These are phyloP conservation scores for Sapayoa aenigma DNA, from an alignment of 2,113 vertebrate species.

Conservation along the genomic window DNA sequence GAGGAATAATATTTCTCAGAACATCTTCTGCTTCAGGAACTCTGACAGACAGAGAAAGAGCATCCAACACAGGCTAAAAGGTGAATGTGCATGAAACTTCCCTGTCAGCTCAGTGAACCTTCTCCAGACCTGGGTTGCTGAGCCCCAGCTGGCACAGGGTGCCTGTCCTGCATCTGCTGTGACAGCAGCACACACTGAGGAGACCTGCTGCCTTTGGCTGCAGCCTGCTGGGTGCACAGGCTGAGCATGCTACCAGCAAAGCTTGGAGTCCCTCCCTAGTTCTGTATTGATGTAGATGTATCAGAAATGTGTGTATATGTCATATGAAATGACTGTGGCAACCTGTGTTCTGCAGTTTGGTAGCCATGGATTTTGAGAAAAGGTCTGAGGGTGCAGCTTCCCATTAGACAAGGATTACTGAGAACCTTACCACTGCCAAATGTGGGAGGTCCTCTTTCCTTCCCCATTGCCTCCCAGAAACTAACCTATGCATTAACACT, in stretches of 20 bases:
- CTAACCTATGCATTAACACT: neutral
- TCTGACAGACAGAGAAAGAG: neutral
- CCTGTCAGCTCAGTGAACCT: neutral
- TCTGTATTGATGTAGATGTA: neutral
- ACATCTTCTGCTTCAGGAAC: neutral
- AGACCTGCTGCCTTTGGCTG: neutral
- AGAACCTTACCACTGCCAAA: neutral
- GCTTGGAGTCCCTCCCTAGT: neutral
- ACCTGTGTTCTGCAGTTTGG: neutral
- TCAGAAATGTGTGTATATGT: neutral
- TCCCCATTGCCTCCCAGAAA: neutral
- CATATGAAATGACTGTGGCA: neutral
- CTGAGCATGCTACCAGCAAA: neutral
- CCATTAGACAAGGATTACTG: neutral
- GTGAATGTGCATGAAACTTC: neutral
- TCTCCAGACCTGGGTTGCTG: neutral
- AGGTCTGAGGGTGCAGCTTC: neutral
- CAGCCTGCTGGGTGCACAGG: neutral
- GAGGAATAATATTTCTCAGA: neutral
- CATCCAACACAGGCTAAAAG: neutral
- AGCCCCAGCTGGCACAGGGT: neutral
- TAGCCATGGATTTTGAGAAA: neutral
- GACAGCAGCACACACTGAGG: neutral
- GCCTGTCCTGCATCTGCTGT: neutral
- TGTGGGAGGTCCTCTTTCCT: neutral